A percentile compares a stretch with the other conserved stretches of the same genome.
These are phyloP conservation scores for Perognathus longimembris DNA, from an alignment of 2,113 vertebrate species.

Conservation along the genomic window DNA sequence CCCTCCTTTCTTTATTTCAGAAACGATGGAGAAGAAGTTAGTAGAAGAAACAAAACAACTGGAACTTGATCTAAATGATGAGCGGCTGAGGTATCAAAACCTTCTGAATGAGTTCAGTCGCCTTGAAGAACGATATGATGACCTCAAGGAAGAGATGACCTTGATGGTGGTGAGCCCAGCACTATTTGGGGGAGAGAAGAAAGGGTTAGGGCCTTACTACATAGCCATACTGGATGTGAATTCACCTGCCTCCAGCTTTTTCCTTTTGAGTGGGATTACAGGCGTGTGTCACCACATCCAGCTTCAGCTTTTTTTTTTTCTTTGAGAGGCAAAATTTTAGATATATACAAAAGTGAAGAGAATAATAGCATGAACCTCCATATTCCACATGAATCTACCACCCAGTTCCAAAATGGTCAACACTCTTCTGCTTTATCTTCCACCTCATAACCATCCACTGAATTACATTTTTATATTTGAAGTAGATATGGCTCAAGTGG, in stretches of 20 bases:
- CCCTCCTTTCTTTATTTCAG: slow-evolving; percentile 81
- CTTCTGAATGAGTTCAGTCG: slow-evolving; percentile 96
- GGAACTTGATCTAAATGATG: slow-evolving; percentile 96
- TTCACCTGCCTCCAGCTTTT: not conserved
- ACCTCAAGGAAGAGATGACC: slow-evolving; percentile 94
- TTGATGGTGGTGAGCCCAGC: slow-evolving; percentile 87
- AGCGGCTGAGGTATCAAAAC: slow-evolving; percentile 97
- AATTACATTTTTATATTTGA: slow-evolving; percentile 1
- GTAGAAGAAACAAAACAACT: slow-evolving; percentile 95
- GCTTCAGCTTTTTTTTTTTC: not conserved
- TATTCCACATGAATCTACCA: not conserved
- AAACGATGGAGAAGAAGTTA: slow-evolving; percentile 93
- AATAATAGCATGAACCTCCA: not conserved
- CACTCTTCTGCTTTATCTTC: not conserved
- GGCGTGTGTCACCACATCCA: not conserved
- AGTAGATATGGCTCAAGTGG: not conserved
- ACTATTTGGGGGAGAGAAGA: too few relatives aligned
- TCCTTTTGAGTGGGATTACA: not conserved
- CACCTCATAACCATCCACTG: not conserved
- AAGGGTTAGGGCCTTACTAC: not conserved
- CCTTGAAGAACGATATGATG: slow-evolving; percentile 97
- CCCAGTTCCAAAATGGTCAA: not conserved
- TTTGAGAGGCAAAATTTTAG: slow-evolving; percentile 24
- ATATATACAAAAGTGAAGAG: not conserved
- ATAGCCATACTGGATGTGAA: too few relatives aligned